Base-by-base conservation (phyloP, 2,888 invertebrate genomes). In the Eustalomyia histrio region DNA sequence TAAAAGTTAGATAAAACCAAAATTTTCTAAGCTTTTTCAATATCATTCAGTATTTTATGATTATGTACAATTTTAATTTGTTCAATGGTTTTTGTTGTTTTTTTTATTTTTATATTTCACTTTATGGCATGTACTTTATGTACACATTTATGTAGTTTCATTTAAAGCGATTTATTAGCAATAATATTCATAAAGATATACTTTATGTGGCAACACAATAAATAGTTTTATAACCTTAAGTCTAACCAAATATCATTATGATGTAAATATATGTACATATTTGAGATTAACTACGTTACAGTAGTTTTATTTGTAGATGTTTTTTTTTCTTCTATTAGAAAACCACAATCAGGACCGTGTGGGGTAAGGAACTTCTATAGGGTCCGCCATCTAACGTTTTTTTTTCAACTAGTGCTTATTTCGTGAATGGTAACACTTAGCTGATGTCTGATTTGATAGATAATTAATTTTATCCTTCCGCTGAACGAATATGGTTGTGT, bases 51-150 rank as follows among this genome's bases (percentile, higher is more conserved):
- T 63, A 47, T 55, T 72, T 72, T 78, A 61, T 78, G 72, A 67
- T 72, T 72, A 78, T 78, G 52, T 78, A 61, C 60, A 24, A 61
- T 60, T 78, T 58, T 76, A 47, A 65, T 71, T 17, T 53, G 72
- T 47, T 57, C 21, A 17, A 24, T 69, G 68, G 33, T 76, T 57
- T 3, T 18, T 24, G 7, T 57, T 43, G n/a, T 55, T 18, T 21
- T 17, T 21, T 18, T 17, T 50, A 7, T 10, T 35, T 63, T 63
- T 33, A 61, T 61, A 52, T 35, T 52, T 29, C 1, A 29, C n/a
- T n/a, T n/a, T n/a, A n/a, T n/a, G n/a, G n/a, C n/a, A n/a, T n/a
- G n/a, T 29, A 53, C 5, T 24, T 10, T 69, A 47, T 33, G 14
- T 6, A 16, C 8, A 9, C 9, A 4, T 10, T n/a, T 18, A 53